Base-by-base conservation (phyloP, 2,113 vertebrate species). In the Hippocampus abdominalis region DNA sequence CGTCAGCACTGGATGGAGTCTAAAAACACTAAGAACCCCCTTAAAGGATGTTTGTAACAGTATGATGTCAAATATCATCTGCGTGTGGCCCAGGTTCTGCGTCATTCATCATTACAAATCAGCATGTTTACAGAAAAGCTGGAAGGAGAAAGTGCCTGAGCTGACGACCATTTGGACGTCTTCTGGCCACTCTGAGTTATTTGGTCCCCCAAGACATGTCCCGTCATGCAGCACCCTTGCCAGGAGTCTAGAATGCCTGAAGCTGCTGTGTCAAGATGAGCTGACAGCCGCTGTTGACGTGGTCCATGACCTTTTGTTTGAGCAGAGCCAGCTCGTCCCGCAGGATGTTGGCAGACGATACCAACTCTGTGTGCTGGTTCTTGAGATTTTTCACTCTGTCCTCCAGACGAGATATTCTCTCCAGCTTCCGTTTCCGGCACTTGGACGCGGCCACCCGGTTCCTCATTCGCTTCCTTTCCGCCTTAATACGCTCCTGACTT, bases 231-330 rank as follows among this genome's bases (percentile, higher is more conserved):
- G 42, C 42, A 39, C 71, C 13, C 32, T 63, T 44, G 7, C 12
- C 42, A 53, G 21, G 54, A 67, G 77, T 86, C 94, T 94, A 98
- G 90, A 94, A 98, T 40, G 95, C 94, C 75, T 98, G 96, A 91
- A 98, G 94, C 93, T 98, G 96, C 89, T 98, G 96, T 82, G 95
- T 98, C 89, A 98, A 89, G 90, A 98, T 98, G 77, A 98, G 95
- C 84, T 98, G 96, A 88, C 96, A 98, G 86, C 96, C 96, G 83
- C 96, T 98, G 91, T 97, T 98, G 78, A 98, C 96, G 86, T 98
- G 96, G 90, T 98, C 98, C 96, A 98, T 98, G 90, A 98, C 96
- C 93, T 98, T 96, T 86, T 98, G 96, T 86, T 98, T 96, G 83
- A 98, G 96, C 91, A 97, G 94, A 69, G 96, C 95, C 89, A 98